Percentiles rank a stretch among this genome's conserved stretches.
Conservation (phyloP, 2,797 vertebrate species). For the Picus viridis region DNA sequence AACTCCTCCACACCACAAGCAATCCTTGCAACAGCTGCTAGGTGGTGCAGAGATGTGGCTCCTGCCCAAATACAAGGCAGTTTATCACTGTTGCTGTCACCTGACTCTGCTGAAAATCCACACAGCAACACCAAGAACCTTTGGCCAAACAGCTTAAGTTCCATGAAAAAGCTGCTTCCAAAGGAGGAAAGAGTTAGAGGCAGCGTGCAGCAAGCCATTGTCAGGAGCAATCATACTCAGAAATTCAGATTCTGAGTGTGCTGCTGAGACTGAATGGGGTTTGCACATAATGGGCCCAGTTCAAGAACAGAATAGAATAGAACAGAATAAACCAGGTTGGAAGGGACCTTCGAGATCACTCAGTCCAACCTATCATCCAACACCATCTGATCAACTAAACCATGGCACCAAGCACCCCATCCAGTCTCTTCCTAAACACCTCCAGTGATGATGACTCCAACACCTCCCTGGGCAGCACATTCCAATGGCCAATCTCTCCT, state of each 20-base stretch:
- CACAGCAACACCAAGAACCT: not conserved
- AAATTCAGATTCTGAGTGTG: not conserved
- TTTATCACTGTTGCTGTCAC: conserved; percentile 18
- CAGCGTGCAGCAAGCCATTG: fast-evolving
- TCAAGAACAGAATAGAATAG: not conserved
- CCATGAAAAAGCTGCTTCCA: not conserved
- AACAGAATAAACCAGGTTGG: no score
- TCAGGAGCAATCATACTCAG: not conserved
- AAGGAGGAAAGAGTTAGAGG: not conserved
- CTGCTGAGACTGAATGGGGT: fast-evolving
- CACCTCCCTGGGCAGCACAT: no score
- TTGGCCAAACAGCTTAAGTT: conserved; percentile 14
- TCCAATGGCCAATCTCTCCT: no score
- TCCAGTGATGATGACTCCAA: no score
- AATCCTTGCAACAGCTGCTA: not conserved
- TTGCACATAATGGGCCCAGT: not conserved
- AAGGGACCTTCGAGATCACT: no score
- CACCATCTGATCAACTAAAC: no score
- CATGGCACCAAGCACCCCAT: no score
- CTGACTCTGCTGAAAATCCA: not conserved
- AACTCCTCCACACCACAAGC: not conserved
- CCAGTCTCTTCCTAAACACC: no score
- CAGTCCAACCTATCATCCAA: no score
- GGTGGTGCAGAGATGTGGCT: not conserved
- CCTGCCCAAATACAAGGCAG: not conserved